Percentiles rank a stretch among this genome's conserved stretches.
phyloP scores from a whole-genome alignment of 2,888 invertebrate species.

The Byasa hedistus region DNA sequence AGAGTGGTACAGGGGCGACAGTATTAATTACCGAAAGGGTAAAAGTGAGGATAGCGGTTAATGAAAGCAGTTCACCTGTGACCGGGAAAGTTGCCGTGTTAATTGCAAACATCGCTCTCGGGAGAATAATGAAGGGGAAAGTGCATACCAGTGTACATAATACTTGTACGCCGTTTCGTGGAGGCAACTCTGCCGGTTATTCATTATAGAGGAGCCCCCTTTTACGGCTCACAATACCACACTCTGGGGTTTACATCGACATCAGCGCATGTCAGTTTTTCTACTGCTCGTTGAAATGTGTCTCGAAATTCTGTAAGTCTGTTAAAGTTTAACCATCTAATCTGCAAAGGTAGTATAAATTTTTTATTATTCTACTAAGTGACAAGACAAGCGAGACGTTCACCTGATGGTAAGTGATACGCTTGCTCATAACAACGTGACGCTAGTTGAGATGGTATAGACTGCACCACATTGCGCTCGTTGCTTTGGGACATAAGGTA shows the following conservation, averaged over 20 bases:
- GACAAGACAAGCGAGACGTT: no score
- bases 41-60: constrained; percentile 50
- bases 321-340: no score
- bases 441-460: no score
- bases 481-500: no score
- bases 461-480: no score
- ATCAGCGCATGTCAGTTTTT: constrained; percentile 6
- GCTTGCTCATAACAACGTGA: no score
- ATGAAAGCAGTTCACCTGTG: constrained; percentile 58
- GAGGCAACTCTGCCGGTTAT: constrained; percentile 46
- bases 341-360: no score
- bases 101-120: constrained; percentile 60
- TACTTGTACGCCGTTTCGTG: constrained; percentile 28
- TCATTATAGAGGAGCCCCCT: constrained; percentile 49
- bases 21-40: constrained; percentile 37
- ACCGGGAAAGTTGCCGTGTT: constrained; percentile 60
- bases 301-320: neutral
- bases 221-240: constrained; percentile 29
- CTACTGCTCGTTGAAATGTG: neutral
- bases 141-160: constrained; percentile 58
- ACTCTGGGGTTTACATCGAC: constrained; percentile 28
- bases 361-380: no score
- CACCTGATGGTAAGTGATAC: no score
- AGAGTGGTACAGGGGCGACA: constrained; percentile 28
- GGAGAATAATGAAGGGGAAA: constrained; percentile 58